Percentiles rank a stretch among this genome's conserved stretches.
These are phyloP conservation scores for Castor canadensis DNA, from an alignment of 2,113 vertebrate genomes.

Conservation along the genomic window DNA sequence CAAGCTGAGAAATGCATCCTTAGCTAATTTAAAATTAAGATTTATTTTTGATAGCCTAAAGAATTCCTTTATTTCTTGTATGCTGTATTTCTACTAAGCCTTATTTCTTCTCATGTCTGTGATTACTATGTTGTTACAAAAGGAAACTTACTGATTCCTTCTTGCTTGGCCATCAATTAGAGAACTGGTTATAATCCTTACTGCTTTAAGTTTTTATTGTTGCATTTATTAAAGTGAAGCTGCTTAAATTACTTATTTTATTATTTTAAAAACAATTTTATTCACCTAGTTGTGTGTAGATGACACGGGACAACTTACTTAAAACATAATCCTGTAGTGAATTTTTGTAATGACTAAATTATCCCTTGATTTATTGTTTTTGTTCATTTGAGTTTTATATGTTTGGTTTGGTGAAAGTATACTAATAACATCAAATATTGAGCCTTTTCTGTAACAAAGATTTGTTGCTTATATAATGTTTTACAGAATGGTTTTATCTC, in stretches of 20 bases:
- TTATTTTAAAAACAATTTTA: background rate
- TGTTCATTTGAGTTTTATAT: background rate
- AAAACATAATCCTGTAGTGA: background rate
- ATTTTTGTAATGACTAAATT: background rate
- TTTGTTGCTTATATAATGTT: too few relatives aligned
- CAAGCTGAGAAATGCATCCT: background rate
- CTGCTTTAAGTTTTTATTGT: background rate
- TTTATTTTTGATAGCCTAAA: background rate
- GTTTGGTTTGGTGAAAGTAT: too few relatives aligned
- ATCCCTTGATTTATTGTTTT: background rate
- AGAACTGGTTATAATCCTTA: background rate
- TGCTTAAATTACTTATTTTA: background rate
- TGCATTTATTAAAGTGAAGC: conserved; percentile 34
- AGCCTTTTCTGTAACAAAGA: too few relatives aligned
- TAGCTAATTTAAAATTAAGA: background rate
- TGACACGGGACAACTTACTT: background rate
- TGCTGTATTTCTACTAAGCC: background rate
- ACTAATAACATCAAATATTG: too few relatives aligned
- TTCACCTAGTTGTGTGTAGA: background rate
- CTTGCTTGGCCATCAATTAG: background rate
- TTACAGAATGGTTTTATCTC: background rate
- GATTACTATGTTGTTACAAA: background rate
- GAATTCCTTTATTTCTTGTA: background rate
- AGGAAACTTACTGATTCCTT: background rate
- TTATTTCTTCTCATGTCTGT: background rate